Conservation (phyloP, 2,888 invertebrate genomes). For the Tribolium freemani region DNA sequence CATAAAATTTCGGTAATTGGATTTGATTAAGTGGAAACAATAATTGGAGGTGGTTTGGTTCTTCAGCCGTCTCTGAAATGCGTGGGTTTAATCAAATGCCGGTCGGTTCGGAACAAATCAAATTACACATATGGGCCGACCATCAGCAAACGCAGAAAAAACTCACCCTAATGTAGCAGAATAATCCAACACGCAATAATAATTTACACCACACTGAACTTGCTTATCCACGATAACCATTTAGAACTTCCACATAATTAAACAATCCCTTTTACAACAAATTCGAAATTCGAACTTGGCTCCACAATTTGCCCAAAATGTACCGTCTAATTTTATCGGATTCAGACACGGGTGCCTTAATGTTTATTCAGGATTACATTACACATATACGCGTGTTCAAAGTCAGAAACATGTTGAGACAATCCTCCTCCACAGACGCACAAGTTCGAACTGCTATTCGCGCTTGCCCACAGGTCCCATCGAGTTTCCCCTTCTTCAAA, state of each 20-base stretch:
- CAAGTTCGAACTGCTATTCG: slow-evolving; percentile 44
- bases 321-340: slow-evolving; percentile 36
- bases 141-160: slow-evolving; percentile 34
- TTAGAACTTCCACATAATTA: slow-evolving; percentile 51
- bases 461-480: slow-evolving; percentile 45
- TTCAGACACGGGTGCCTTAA: slow-evolving; percentile 19
- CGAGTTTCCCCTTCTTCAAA: slow-evolving; percentile 44
- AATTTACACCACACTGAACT: slow-evolving; percentile 55
- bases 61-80: not conserved
- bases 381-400: slow-evolving; percentile 42
- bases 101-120: slow-evolving; percentile 18
- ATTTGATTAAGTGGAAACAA: slow-evolving; percentile 21
- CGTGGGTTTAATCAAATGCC: slow-evolving; percentile 22
- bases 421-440: slow-evolving; percentile 40
- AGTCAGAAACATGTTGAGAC: slow-evolving; percentile 40
- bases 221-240: slow-evolving; percentile 48
- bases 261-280: slow-evolving; percentile 44
- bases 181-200: slow-evolving; percentile 53
- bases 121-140: slow-evolving; percentile 25
- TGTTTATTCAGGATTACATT: slow-evolving; percentile 34
- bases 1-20: not conserved
- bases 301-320: slow-evolving; percentile 15
- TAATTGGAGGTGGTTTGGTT: not conserved
- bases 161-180: slow-evolving; percentile 53
- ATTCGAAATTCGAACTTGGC: slow-evolving; percentile 22